Evolutionary conservation across 2,888 invertebrate genomes (phyloP).

Genomic region (Busseola fusca): DNA sequence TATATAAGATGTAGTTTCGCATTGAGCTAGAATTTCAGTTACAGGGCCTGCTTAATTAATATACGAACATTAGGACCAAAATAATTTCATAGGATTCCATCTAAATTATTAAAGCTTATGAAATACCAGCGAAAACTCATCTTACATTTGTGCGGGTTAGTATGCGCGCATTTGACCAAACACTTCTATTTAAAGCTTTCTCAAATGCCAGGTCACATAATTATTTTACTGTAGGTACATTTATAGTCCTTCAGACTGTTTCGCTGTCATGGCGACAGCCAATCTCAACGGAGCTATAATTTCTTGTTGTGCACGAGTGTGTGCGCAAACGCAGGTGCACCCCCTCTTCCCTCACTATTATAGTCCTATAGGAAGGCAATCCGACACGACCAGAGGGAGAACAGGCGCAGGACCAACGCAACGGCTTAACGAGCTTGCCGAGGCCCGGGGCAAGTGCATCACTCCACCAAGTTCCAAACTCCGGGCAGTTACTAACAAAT

Average conservation of each 20-base stretch:
- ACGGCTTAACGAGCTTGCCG: neutral
- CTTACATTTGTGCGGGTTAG: neutral
- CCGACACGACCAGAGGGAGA: neutral
- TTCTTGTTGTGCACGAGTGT: neutral
- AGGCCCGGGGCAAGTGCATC: neutral
- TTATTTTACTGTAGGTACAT: constrained; percentile 19
- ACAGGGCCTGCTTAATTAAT: neutral
- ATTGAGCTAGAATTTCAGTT: neutral
- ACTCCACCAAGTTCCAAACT: neutral
- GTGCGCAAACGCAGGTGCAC: neutral
- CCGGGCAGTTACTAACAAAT: neutral
- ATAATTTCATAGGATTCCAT: neutral
- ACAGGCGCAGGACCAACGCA: neutral
- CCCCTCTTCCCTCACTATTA: neutral
- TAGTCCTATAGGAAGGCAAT: neutral
- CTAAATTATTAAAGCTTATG: neutral
- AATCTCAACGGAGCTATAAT: neutral
- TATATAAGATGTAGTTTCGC: neutral
- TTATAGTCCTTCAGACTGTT: neutral
- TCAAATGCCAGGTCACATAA: constrained; percentile 17
- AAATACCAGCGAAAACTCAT: neutral
- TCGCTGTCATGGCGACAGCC: neutral
- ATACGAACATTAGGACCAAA: neutral
- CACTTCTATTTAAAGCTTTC: constrained; percentile 7
- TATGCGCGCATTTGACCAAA: constrained; percentile 3